A percentile compares a stretch with the other conserved stretches of the same genome.
phyloP scores from a whole-genome alignment of 1,140 invertebrate genomes.

The Ceratina calcarata region DNA sequence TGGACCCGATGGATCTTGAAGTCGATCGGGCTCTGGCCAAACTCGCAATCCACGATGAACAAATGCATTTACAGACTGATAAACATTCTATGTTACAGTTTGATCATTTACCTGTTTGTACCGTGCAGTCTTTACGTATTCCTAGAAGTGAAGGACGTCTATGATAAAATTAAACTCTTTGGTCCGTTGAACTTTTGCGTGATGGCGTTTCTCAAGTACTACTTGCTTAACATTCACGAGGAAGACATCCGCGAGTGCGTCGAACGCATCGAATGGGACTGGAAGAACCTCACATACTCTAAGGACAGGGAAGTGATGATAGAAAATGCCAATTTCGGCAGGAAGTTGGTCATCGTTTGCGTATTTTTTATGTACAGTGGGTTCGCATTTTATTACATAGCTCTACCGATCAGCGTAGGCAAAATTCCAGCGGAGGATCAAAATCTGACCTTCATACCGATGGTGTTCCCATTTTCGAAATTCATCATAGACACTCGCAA shows the following conservation, averaged over 20 bases:
- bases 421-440: background rate
- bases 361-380: slow-evolving; percentile 39
- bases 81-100: background rate
- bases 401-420: background rate
- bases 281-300: slow-evolving; percentile 44
- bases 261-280: slow-evolving; percentile 63
- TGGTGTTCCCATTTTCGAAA: slow-evolving; percentile 59
- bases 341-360: slow-evolving; percentile 5
- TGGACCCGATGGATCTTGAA: slow-evolving; percentile 26
- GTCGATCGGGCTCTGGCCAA: slow-evolving; percentile 36
- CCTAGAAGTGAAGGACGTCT: slow-evolving; percentile 54
- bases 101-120: slow-evolving; percentile 12
- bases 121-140: slow-evolving; percentile 3
- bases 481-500: slow-evolving; percentile 43
- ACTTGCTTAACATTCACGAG: slow-evolving; percentile 44
- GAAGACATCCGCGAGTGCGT: slow-evolving; percentile 62
- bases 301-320: slow-evolving; percentile 39
- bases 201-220: slow-evolving; percentile 67
- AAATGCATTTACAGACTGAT: background rate
- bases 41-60: background rate
- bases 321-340: slow-evolving; percentile 25
- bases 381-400: slow-evolving; percentile 31
- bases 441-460: slow-evolving; percentile 32
- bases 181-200: slow-evolving; percentile 66
- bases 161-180: slow-evolving; percentile 57